These are phyloP conservation scores for Magallana ariakensis DNA, from an alignment of 1,140 invertebrate genomes.

Conservation along the genomic window DNA sequence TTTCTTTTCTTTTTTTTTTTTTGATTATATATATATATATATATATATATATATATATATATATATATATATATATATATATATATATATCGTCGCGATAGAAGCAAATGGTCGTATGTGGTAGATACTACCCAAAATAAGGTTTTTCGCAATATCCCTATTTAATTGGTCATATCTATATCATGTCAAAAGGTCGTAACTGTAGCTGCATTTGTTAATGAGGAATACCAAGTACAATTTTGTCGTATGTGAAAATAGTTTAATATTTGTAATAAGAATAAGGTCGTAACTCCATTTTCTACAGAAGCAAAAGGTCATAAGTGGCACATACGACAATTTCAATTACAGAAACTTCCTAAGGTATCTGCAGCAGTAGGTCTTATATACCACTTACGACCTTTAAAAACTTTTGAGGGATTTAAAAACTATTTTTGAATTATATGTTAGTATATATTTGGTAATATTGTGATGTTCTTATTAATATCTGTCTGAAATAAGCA, in stretches of 20 bases:
- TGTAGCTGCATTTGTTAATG: background rate
- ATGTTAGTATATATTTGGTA: background rate
- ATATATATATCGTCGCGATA: no score
- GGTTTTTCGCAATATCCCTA: background rate
- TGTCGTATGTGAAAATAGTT: background rate
- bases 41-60: no score
- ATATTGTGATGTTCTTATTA: background rate
- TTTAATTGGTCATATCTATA: background rate
- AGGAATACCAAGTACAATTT: background rate
- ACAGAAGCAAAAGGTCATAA: no score
- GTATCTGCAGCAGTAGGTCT: background rate
- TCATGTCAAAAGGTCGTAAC: background rate
- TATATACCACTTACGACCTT: background rate
- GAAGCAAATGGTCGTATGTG: no score
- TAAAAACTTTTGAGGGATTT: slow-evolving; percentile 8
- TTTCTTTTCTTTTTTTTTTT: no score
- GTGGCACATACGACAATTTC: no score
- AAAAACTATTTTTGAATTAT: background rate
- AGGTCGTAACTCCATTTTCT: no score
- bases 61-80: no score
- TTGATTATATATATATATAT: no score
- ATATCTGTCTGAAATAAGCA: background rate
- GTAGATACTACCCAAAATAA: no score
- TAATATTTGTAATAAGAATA: background rate
- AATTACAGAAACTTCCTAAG: background rate